Conservation (phyloP, 2,113 vertebrate genomes). For the Eublepharis macularius region DNA sequence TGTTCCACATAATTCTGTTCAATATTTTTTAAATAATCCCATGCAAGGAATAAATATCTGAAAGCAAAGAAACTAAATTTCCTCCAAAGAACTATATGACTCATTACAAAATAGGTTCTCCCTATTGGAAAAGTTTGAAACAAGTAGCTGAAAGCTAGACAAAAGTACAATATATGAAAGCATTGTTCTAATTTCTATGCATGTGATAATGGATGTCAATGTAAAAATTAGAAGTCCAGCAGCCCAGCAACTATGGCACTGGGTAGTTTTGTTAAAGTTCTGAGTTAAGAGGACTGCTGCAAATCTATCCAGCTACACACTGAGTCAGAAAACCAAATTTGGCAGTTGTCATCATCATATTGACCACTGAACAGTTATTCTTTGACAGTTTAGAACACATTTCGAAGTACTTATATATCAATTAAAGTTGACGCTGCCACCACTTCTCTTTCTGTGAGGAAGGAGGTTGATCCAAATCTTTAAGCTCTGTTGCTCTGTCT, state of each 20-base stretch:
- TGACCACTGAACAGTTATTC: neutral
- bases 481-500: too few relatives aligned
- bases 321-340: neutral
- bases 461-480: neutral
- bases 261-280: neutral
- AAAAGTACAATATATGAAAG: neutral
- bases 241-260: too few relatives aligned
- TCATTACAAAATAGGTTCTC: neutral
- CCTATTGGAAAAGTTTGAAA: neutral
- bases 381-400: neutral
- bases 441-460: neutral
- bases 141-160: neutral
- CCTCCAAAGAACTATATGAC: neutral
- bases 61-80: neutral
- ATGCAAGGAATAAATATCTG: neutral
- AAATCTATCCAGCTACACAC: neutral
- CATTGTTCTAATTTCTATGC: neutral
- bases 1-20: neutral
- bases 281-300: neutral
- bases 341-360: neutral
- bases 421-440: too few relatives aligned
- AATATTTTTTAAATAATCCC: neutral
- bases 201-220: neutral
- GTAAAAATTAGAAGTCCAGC: neutral
- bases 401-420: neutral